Conservation (phyloP, 2,113 vertebrate species). For the Corvus moneduloides region DNA sequence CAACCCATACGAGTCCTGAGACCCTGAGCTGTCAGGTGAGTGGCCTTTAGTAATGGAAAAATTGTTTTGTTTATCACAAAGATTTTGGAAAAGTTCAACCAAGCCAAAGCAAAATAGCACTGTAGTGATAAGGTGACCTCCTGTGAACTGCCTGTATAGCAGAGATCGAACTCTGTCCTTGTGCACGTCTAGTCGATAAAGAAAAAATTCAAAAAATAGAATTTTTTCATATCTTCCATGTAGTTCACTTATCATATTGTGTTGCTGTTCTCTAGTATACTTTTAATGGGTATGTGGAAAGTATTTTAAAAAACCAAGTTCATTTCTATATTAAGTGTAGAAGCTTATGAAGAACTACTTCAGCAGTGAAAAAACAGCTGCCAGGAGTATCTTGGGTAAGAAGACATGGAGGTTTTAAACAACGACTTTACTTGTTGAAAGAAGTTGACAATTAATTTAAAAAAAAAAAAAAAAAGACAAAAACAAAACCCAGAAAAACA, state of each 20-base stretch:
- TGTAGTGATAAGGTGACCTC: neutral
- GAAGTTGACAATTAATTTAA: neutral
- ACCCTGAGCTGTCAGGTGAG: neutral
- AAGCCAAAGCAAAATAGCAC: neutral
- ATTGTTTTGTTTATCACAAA: neutral
- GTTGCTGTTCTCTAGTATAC: neutral
- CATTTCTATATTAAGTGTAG: neutral
- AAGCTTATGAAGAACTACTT: neutral
- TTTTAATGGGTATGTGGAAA: neutral
- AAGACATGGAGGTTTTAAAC: neutral
- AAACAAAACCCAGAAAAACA: rapidly evolving
- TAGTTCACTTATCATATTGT: neutral
- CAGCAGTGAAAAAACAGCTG: neutral
- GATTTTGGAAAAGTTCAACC: neutral
- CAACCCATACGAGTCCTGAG: neutral
- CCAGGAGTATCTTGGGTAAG: neutral
- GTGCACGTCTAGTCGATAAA: neutral
- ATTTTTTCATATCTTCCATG: neutral
- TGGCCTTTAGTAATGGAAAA: neutral
- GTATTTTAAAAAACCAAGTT: neutral
- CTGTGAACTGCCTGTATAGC: neutral
- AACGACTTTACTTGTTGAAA: neutral
- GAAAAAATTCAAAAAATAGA: neutral
- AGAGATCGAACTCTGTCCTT: neutral
- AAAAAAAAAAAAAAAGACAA: neutral